Conservation (phyloP, 2,113 vertebrate genomes). For the Macquaria ambigua region DNA sequence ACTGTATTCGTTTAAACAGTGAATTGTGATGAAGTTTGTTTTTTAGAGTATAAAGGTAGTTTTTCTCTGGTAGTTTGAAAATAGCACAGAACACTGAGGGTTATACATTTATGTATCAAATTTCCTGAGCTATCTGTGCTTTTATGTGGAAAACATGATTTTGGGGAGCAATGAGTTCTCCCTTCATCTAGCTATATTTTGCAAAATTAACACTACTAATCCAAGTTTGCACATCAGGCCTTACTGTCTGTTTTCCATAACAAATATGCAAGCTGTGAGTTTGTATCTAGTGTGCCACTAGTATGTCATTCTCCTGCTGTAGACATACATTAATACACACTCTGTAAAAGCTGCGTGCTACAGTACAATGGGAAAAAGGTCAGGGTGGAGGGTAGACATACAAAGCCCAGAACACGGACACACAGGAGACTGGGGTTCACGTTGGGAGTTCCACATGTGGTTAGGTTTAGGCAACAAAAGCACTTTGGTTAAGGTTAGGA, state of each 20-base stretch:
- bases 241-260: neutral
- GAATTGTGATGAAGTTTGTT: neutral
- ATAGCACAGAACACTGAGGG: neutral
- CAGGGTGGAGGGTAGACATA: neutral
- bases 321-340: neutral
- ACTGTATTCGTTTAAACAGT: neutral
- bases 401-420: neutral
- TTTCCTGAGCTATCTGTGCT: slow-evolving; percentile 8
- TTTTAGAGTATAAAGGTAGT: neutral
- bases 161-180: neutral
- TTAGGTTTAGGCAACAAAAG: too few species aligned
- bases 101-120: slow-evolving; percentile 33
- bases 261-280: neutral
- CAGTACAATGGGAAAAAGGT: neutral
- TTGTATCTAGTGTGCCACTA: neutral
- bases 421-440: too few species aligned
- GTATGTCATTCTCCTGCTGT: neutral
- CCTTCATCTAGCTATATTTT: slow-evolving; percentile 12
- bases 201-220: slow-evolving; percentile 5
- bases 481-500: neutral
- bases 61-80: slow-evolving; percentile 23
- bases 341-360: neutral
- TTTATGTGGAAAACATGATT: slow-evolving; percentile 31
- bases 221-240: neutral
- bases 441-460: neutral